Percentiles rank a stretch among this genome's conserved stretches.
phyloP scores from a whole-genome alignment of 2,888 invertebrate genomes.

The Eupithecia abbreviata region DNA sequence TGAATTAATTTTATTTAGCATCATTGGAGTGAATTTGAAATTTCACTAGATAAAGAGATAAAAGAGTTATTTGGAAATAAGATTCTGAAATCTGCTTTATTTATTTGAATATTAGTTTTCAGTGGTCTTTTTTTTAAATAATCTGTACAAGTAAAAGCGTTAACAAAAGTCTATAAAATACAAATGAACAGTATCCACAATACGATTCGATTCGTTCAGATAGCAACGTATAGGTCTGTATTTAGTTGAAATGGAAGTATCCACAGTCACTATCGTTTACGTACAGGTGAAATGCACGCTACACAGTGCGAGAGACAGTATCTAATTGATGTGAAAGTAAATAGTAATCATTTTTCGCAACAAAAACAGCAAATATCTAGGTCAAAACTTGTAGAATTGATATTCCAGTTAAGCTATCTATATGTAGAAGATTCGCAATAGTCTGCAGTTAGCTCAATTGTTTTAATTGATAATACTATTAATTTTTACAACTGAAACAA shows the following conservation, averaged over 20 bases:
- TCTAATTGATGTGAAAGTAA: neutral
- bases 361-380: neutral
- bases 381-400: neutral
- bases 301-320: neutral
- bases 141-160: neutral
- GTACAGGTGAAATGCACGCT: neutral
- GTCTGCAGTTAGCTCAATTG: too few relatives aligned
- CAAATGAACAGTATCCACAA: neutral
- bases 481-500: too few relatives aligned
- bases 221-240: conserved; percentile 26
- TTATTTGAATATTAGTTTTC: neutral
- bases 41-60: neutral
- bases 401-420: neutral
- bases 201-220: conserved; percentile 23
- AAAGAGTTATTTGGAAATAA: neutral
- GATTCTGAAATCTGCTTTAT: neutral
- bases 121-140: neutral
- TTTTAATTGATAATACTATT: too few relatives aligned
- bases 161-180: conserved; percentile 15
- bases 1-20: neutral
- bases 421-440: too few relatives aligned
- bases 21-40: neutral
- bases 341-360: neutral
- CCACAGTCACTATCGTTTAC: conserved; percentile 32
- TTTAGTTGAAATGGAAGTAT: conserved; percentile 35